Base-by-base conservation (phyloP, 2,797 vertebrate genomes). In the Aeoliscus strigatus region DNA sequence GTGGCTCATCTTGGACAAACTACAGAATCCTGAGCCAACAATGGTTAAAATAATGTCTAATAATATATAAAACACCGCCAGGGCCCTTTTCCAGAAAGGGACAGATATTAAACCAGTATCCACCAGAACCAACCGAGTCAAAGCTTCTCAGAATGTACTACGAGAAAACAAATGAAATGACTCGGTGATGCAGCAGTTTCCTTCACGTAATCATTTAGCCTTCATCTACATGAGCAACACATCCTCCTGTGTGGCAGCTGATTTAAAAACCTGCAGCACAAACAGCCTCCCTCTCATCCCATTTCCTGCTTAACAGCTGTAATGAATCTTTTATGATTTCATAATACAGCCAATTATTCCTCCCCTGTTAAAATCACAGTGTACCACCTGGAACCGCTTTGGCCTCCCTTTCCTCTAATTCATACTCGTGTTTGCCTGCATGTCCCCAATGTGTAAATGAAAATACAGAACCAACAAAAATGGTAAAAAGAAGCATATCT, bases 251-350 rank as follows among this genome's bases (percentile, higher is more conserved):
- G 33, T 13, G 32, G 29, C 43, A 24, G 35, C 54, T 60, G 63
- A 77, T 67, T 68, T 75, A 50, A 62, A 72, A 62, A 57, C 61
- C 62, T 51, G 47, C 31, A 69, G 53, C 75, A 62, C 71, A 77
- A 75, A 78, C 71, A 68, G 50, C 63, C 50, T 39, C 46, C 2
- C 72, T 65, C 61, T 76, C 65, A 62, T 79, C 66, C 66, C 67
- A 66, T 81, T 81, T 83, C 79, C 77, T 59, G 76, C 73, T 73
- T 47, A 45, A 54, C 40, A 4, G 63, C 42, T 65, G 37, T 78
- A 79, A 81, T 86, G 81, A 81, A 83, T 85, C 79, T 84, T 84
- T 82, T 73, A 83, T 79, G 79, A 78, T 80, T 81, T 80, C 75
- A 75, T 81, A 82, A 82, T 82, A 81, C 73, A 72, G 66, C 72